phyloP scores from a whole-genome alignment of 2,888 invertebrate genomes.

The Allygus modestus region DNA sequence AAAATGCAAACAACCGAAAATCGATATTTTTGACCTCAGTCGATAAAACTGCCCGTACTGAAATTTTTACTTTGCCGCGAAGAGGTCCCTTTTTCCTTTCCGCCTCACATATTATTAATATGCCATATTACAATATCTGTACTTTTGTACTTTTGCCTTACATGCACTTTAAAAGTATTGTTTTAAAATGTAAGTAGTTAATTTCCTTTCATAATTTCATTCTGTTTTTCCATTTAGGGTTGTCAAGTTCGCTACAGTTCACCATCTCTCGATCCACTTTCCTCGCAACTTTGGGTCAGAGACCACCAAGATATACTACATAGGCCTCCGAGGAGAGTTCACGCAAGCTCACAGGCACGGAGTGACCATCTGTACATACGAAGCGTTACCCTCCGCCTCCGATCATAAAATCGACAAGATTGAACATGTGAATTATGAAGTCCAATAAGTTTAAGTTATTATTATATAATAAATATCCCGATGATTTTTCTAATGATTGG shows the following conservation, averaged over 20 bases:
- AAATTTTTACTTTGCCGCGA: no score
- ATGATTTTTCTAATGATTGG: not conserved
- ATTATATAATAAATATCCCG: not conserved
- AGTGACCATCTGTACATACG: conserved; percentile 94
- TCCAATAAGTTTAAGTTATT: conserved; percentile 75
- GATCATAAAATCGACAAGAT: conserved; percentile 88
- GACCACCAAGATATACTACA: conserved; percentile 93
- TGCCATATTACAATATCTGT: no score
- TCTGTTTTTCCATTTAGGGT: conserved; percentile 79
- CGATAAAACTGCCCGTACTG: no score
- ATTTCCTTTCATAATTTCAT: no score
- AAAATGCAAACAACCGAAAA: no score
- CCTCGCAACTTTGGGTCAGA: conserved; percentile 92
- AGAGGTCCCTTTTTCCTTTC: no score
- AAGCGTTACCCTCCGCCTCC: conserved; percentile 88
- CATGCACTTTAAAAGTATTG: no score
- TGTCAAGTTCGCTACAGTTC: conserved; percentile 93
- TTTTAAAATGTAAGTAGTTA: no score
- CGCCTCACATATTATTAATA: no score
- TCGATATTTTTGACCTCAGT: no score
- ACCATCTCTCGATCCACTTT: conserved; percentile 94
- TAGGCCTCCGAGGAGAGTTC: conserved; percentile 97
- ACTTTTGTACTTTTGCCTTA: no score
- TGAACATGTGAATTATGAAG: conserved; percentile 79
- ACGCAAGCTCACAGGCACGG: conserved; percentile 90